Base-by-base conservation (phyloP, 2,888 invertebrate genomes). In the Syrista parreyssii region DNA sequence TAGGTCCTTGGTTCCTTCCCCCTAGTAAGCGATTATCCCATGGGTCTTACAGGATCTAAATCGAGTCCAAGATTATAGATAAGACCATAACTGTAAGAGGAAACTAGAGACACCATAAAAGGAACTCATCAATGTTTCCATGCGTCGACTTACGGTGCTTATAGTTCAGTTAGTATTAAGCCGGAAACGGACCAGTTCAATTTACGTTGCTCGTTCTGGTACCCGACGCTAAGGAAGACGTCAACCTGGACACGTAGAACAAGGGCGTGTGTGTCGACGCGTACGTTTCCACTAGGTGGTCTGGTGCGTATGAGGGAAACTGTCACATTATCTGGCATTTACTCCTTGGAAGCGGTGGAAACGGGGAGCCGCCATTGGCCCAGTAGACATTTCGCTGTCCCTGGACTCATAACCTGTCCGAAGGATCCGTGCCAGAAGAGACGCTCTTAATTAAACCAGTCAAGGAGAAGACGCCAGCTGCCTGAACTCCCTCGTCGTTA, bases 401-500 rank as follows among this genome's bases (percentile, higher is more conserved):
- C 79, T 55, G 79, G 4, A 76, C 82, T 84, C 84, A 80, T 85
- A 85, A 86, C 79, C 81, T 76, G 83, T 80, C 80, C 80, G 77
- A 78, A 78, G 79, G 82, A 83, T 80, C 79, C 81, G 81, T 76
- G 78, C 74, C 75, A 72, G 76, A 76, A 82, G 79, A 77, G 80
- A 79, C 77, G 79, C 77, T 82, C 84, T 88, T 88, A 87, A 88
- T 88, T 88, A 87, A 88, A 84, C 82, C 76, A n/a, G 73, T 68
- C 76, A 69, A 71, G 75, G 69, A 75, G 75, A 79, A 72, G 77
- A 78, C 79, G 75, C 82, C 81, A 82, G 81, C 80, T 81, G 82
- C 76, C 75, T 75, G 75, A 69, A 31, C 68, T 74, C 68, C 75
- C 40, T 34, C 73, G 35, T 55, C 78, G 76, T 75, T 68, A 36